Base-by-base conservation (phyloP, 2,797 vertebrate genomes). In the Coregonus sp. region DNA sequence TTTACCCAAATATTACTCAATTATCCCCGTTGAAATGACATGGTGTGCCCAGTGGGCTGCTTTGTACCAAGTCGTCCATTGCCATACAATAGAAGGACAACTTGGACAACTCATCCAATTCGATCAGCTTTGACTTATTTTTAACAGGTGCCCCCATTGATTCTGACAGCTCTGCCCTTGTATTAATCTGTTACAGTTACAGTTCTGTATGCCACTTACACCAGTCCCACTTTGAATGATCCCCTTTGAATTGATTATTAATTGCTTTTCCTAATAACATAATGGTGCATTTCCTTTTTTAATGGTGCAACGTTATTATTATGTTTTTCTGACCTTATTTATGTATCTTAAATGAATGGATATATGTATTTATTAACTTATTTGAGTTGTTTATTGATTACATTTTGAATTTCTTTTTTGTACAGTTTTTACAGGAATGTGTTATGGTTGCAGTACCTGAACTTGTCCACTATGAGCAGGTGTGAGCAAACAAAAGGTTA, bases 41-140 rank as follows among this genome's bases (percentile, higher is more conserved):
- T 40, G 7, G 40, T 9, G 40, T 40, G 40, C 40, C 7, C 40
- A 9, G 40, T 40, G 40, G 40, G 54, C 20, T 67, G 65, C 31
- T 67, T 67, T 67, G 31, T 35, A 35, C 15, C 31, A 15, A 33
- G 65, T 31, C 29, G 59, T 61, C 59, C 7, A 61, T 61, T 61
- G 20, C 59, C n/a, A 25, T 61, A 25, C 20, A 25, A 61, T 9
- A 25, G 4, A 66, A 66, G 15, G 3, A 16, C 65, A 33, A 16
- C 29, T 67, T 5, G 29, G 14, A 61, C 31, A 67, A 67, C 29
- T 16, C 89, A 86, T 87, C 90, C 86, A 87, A 83, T 88, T 31
- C 14, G 3, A 14, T 87, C 88, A 81, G 91, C 91, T 92, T 90
- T 91, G 90, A 92, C 86, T 91, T 85, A 85, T 81, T 87, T 91